These are phyloP conservation scores for Macrotis lagotis DNA, from an alignment of 2,113 vertebrate genomes.

Conservation along the genomic window DNA sequence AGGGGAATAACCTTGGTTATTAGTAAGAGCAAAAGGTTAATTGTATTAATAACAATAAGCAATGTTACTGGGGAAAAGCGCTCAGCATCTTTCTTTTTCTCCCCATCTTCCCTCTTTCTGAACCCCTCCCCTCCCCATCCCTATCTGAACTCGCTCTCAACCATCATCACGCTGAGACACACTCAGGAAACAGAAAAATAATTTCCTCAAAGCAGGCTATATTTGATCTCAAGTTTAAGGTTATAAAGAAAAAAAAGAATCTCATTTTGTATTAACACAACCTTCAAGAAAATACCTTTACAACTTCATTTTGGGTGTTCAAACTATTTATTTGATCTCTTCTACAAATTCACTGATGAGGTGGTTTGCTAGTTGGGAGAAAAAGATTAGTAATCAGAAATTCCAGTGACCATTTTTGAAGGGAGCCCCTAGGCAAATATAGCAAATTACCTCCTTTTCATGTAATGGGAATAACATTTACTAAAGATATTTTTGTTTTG, in stretches of 20 bases:
- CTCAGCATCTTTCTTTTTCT: not conserved
- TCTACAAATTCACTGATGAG: not conserved
- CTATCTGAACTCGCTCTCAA: slow-evolving; percentile 28
- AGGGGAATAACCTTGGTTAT: slow-evolving; percentile 59
- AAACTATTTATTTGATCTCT: not conserved
- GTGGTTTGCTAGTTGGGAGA: not conserved
- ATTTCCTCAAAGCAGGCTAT: slow-evolving; percentile 27
- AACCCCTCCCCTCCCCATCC: no score
- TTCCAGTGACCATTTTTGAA: not conserved
- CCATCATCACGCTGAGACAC: slow-evolving; percentile 9
- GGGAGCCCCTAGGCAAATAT: slow-evolving; percentile 49
- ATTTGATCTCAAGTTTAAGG: not conserved
- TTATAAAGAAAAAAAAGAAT: not conserved
- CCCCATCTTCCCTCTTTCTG: not conserved
- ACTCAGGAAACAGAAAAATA: not conserved
- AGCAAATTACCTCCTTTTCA: slow-evolving; percentile 55
- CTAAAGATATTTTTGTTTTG: slow-evolving; percentile 9
- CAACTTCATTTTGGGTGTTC: not conserved
- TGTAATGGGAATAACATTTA: slow-evolving; percentile 45
- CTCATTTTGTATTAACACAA: not conserved
- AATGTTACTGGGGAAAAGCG: not conserved
- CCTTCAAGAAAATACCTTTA: not conserved
- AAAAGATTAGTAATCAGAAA: slow-evolving; percentile 21
- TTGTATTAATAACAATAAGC: slow-evolving; percentile 58
- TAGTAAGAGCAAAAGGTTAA: slow-evolving; percentile 63